Conservation (phyloP, 1,140 invertebrate genomes). For the Hermetia illucens region DNA sequence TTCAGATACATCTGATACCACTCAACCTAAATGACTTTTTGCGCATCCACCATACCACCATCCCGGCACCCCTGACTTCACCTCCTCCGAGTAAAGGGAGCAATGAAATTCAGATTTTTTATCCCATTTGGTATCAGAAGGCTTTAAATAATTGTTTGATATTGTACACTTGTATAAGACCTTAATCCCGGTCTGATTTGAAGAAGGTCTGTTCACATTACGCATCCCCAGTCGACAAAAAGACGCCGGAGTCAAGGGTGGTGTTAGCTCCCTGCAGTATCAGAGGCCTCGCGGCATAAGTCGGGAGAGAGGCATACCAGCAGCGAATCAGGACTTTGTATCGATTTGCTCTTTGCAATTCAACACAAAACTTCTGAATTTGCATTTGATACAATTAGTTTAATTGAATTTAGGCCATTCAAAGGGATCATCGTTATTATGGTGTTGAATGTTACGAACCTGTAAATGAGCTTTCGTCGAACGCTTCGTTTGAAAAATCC, state of each 20-base stretch:
- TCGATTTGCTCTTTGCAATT: too few species aligned
- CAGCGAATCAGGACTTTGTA: too few species aligned
- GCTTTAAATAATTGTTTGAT: slow-evolving; percentile 6
- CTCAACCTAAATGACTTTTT: not conserved
- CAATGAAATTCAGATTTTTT: slow-evolving; percentile 1
- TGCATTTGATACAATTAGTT: not conserved
- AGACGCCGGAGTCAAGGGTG: too few species aligned
- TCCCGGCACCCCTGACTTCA: not conserved
- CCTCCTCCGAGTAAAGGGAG: too few species aligned
- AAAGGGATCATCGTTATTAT: not conserved
- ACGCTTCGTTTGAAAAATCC: slow-evolving; percentile 98
- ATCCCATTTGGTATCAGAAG: not conserved
- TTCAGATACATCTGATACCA: not conserved
- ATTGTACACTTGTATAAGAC: slow-evolving; percentile 1
- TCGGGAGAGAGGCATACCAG: too few species aligned
- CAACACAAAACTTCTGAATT: not conserved
- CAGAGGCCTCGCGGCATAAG: too few species aligned
- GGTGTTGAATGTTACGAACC: slow-evolving; percentile 42
- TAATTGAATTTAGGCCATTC: not conserved
- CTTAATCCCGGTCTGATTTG: too few species aligned
- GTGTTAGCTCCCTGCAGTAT: too few species aligned
- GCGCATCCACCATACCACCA: not conserved
- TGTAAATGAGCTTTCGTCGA: slow-evolving; percentile 91
- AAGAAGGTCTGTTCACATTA: too few species aligned
- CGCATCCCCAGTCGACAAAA: too few species aligned